Evolutionary conservation across 2,888 invertebrate genomes (phyloP), one percentile per base, ranked within the genome.

Genomic region (Drosophila trichaetosa): DNA sequence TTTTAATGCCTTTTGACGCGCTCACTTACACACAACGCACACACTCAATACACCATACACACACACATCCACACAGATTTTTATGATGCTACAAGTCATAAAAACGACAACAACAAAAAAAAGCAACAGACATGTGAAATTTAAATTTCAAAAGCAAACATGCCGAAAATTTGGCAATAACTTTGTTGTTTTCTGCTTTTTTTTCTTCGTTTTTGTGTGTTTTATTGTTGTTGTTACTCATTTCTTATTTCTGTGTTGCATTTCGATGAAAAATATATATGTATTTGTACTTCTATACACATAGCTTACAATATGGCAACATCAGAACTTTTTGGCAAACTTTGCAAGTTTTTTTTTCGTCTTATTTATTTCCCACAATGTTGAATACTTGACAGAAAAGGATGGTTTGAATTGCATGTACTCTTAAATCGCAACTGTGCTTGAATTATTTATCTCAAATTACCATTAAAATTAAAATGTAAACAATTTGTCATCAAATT

Each of bases 101-200:
- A 86, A 82, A 69, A 67, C 57, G 69, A 70, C 72, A 70, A 63
- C 61, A 72, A 76, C 74, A 69, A 71, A 27, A 67, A 51, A 29
- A 38, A 16, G 27, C 56, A 69, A 66, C 46, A 74, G 52, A 29
- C 64, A 79, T 83, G 86, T 75, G 79, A 88, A 89, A 89, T 89
- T 90, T 89, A 82, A 87, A 89, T 89, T 90, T 89, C 90, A 89
- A 89, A 89, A 90, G 86, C 80, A 86, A 90, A 89, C 82, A 82
- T 82, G 88, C 89, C 90, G 90, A 79, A 86, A 75, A 82, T 86
- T 84, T 89, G 83, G 85, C 89, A 82, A 87, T 89, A 83, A 82
- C 74, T 90, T 90, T 78, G 76, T 79, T 67, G 66, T 53, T 54
- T 58, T 53, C 18, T 36, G 63, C 1, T 57, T 16, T 40, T 46